These are phyloP conservation scores for Dryomyza anilis DNA, from an alignment of 2,888 invertebrate genomes.

Conservation along the genomic window DNA sequence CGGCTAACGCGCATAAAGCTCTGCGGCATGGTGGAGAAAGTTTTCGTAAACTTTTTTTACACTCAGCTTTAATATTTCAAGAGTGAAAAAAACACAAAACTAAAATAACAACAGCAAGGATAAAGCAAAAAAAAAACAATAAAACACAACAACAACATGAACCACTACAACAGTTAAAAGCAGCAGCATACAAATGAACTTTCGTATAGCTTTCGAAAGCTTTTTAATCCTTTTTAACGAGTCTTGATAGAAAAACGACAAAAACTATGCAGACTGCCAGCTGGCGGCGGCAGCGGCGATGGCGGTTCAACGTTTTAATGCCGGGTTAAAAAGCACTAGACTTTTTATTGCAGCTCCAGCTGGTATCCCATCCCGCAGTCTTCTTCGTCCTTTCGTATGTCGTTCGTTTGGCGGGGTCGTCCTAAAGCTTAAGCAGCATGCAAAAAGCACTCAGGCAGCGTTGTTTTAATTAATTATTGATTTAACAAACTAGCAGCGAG, in stretches of 20 bases:
- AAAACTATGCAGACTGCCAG: not conserved
- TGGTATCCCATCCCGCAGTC: not conserved
- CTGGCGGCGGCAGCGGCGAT: not conserved
- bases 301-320: not conserved
- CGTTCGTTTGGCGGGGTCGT: not conserved
- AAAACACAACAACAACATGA: not conserved
- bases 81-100: too few relatives aligned
- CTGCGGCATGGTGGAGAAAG: not conserved
- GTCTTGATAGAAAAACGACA: not conserved
- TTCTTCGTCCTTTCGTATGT: not conserved
- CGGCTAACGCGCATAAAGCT: not conserved
- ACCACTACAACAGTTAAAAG: not conserved
- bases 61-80: too few relatives aligned
- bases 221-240: slow-evolving; percentile 11
- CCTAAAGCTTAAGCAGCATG: not conserved
- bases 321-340: not conserved
- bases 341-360: not conserved
- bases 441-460: not conserved
- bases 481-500: not conserved
- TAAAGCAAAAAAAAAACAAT: not conserved
- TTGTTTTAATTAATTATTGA: slow-evolving; percentile 17
- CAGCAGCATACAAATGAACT: not conserved
- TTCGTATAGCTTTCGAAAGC: not conserved
- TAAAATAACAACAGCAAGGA: not conserved
- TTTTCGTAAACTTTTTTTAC: too few relatives aligned